Percentiles rank a stretch among this genome's conserved stretches.
phyloP scores from a whole-genome alignment of 2,888 invertebrate genomes.

The Fragum whitleyi region DNA sequence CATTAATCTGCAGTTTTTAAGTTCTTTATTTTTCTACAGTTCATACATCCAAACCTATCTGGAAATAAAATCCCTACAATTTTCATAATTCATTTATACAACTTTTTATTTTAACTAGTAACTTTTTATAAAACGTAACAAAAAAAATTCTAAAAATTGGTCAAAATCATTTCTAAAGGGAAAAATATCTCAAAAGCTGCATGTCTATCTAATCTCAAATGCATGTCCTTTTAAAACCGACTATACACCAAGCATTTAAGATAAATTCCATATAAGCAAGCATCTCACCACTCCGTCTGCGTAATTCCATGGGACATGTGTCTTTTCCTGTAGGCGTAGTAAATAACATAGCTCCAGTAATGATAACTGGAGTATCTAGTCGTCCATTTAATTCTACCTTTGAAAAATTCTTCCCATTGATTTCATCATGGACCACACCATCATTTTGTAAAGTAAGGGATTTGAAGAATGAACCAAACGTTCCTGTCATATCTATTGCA shows the following conservation, averaged over 20 bases:
- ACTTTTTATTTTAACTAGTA: no score
- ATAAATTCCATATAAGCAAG: background rate
- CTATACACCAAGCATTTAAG: background rate
- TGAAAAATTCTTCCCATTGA: conserved; percentile 55
- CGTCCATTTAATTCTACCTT: conserved; percentile 51
- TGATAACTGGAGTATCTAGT: conserved; percentile 34
- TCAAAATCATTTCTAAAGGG: no score
- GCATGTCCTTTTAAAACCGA: background rate
- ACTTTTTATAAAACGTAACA: no score
- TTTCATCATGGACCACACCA: conserved; percentile 19
- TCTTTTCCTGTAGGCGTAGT: conserved; percentile 5
- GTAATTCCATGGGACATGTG: conserved; percentile 47
- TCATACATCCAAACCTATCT: no score
- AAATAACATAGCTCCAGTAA: conserved; percentile 50
- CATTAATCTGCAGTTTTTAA: no score
- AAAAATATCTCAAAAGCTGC: no score
- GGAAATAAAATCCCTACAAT: no score
- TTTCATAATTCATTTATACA: no score
- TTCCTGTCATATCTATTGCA: conserved; percentile 34
- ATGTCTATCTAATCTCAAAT: no score
- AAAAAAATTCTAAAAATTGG: no score
- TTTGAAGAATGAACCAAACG: conserved; percentile 47
- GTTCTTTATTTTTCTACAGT: no score
- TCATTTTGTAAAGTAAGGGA: conserved; percentile 47
- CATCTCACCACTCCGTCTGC: conserved; percentile 51